Percentiles rank a stretch among this genome's conserved stretches.
Conservation (phyloP, 2,113 vertebrate genomes). For the Strix aluco region DNA sequence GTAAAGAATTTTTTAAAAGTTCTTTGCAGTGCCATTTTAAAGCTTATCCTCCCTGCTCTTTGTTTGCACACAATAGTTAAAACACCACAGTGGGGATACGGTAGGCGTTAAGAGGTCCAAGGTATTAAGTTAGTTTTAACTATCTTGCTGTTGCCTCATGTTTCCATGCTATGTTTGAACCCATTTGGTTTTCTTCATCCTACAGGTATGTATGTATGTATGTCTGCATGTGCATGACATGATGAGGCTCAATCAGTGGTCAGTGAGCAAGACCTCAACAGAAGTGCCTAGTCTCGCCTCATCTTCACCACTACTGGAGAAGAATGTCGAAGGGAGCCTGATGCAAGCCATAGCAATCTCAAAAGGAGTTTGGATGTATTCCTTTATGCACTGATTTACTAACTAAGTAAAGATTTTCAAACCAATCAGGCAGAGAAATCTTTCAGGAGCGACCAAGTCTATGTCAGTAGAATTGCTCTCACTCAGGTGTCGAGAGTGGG, state of each 20-base stretch:
- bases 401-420: background rate
- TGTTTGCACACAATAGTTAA: background rate
- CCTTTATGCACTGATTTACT: background rate
- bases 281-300: background rate
- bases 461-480: background rate
- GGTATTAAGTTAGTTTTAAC: background rate
- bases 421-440: background rate
- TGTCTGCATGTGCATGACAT: background rate
- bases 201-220: background rate
- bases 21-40: background rate
- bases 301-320: background rate
- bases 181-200: background rate
- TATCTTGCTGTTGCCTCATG: background rate
- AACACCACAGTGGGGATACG: background rate
- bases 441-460: background rate
- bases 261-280: background rate
- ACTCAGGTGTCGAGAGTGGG: too few relatives aligned
- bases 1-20: background rate
- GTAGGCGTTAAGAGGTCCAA: background rate
- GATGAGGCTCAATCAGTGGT: background rate
- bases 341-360: background rate
- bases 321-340: background rate
- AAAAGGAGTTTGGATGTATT: background rate
- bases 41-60: background rate
- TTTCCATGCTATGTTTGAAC: background rate